These are phyloP conservation scores for Perca schrenkii DNA, from an alignment of 2,113 vertebrate genomes.

Conservation along the genomic window DNA sequence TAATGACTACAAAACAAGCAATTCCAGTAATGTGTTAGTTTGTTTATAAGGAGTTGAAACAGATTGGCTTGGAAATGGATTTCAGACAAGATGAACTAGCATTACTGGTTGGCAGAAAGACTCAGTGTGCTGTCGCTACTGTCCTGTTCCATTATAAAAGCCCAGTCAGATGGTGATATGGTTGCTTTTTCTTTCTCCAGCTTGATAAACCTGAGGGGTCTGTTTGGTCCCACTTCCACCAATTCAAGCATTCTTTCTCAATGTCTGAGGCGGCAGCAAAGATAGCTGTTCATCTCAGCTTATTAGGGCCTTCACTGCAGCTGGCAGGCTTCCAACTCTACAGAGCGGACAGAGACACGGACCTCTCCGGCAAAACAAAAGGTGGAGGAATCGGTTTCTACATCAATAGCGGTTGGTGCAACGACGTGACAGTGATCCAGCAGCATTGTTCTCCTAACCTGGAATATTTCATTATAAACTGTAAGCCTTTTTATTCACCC, in stretches of 20 bases:
- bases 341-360: too few relatives aligned
- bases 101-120: slow-evolving; percentile 34
- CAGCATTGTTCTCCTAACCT: too few relatives aligned
- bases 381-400: too few relatives aligned
- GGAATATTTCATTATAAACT: too few relatives aligned
- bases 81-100: slow-evolving; percentile 13
- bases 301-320: not conserved
- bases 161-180: slow-evolving; percentile 32
- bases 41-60: slow-evolving; percentile 12
- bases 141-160: slow-evolving; percentile 27
- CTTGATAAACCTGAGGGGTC: slow-evolving; percentile 28
- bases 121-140: slow-evolving; percentile 10
- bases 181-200: slow-evolving; percentile 1
- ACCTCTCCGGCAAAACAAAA: too few relatives aligned
- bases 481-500: too few relatives aligned
- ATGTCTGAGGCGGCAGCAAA: slow-evolving; percentile 10
- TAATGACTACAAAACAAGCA: slow-evolving; percentile 5
- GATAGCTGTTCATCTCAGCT: slow-evolving; percentile 26
- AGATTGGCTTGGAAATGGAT: slow-evolving; percentile 14
- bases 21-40: slow-evolving; percentile 29
- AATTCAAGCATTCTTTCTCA: slow-evolving; percentile 18
- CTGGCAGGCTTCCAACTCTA: too few relatives aligned
- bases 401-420: too few relatives aligned
- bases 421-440: too few relatives aligned
- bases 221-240: slow-evolving; percentile 7